A percentile compares a stretch with the other conserved stretches of the same genome.
phyloP scores from a whole-genome alignment of 1,140 invertebrate genomes.

The Drosophila setifemur region DNA sequence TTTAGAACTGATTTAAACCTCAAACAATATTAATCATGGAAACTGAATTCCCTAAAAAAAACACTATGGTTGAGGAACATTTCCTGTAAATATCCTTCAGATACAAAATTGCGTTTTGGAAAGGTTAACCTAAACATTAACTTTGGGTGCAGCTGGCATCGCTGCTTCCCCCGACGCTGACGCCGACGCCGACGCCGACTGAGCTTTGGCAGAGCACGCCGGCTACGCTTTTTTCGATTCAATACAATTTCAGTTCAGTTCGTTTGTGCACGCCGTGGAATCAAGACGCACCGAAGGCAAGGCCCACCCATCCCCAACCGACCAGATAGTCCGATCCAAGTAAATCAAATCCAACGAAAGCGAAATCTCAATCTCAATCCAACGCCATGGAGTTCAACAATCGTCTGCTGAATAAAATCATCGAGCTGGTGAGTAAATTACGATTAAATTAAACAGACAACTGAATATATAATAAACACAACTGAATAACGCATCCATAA shows the following conservation, averaged over 20 bases:
- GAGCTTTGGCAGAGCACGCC: conserved; percentile 36
- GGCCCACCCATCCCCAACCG: no score
- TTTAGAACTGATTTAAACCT: no score
- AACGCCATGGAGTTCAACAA: conserved; percentile 77
- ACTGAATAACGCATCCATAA: no score
- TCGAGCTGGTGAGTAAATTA: conserved; percentile 69
- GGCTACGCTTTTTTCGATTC: conserved; percentile 3
- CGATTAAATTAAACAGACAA: neutral
- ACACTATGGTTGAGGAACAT: no score
- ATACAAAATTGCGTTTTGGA: no score
- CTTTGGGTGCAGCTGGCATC: neutral
- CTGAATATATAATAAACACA: no score
- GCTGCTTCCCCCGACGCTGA: neutral
- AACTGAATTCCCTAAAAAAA: no score
- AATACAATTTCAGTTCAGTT: conserved; percentile 49
- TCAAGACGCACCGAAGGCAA: conserved; percentile 42
- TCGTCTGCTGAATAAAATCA: conserved; percentile 76
- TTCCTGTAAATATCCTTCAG: no score
- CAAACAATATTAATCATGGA: no score
- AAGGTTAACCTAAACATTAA: no score
- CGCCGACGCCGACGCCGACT: neutral
- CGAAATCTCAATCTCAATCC: conserved; percentile 16
- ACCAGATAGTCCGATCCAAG: neutral
- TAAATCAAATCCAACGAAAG: neutral
- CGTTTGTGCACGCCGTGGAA: conserved; percentile 42